Evolutionary conservation across 1,140 invertebrate species (phyloP).

Genomic region (Drosophila kanapiae): DNA sequence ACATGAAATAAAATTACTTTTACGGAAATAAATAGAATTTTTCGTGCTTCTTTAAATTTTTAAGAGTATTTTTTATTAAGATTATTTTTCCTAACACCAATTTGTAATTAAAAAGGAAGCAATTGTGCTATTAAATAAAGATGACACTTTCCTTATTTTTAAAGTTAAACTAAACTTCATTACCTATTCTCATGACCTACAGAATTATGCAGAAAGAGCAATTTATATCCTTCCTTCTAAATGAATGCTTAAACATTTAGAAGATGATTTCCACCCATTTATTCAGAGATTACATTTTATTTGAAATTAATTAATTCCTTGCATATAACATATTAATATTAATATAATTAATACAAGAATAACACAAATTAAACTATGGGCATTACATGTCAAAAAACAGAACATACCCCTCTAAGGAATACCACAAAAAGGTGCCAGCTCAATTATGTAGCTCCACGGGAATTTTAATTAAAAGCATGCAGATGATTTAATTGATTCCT

Average conservation of each 20-base stretch:
- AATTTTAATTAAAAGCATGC: slow-evolving; percentile 79
- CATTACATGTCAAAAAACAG: background rate
- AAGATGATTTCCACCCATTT: too few relatives aligned
- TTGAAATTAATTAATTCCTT: too few relatives aligned
- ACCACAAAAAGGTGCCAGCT: slow-evolving; percentile 56
- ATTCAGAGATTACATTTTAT: too few relatives aligned
- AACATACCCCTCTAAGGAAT: slow-evolving; percentile 22
- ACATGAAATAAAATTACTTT: background rate
- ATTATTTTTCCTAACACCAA: too few relatives aligned
- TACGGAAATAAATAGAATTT: background rate
- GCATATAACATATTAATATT: too few relatives aligned
- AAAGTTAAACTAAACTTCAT: too few relatives aligned
- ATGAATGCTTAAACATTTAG: background rate
- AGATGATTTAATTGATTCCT: slow-evolving; percentile 76
- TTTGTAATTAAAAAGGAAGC: too few relatives aligned
- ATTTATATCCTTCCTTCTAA: background rate
- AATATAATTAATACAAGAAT: background rate
- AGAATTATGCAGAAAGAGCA: too few relatives aligned
- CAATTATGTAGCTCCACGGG: slow-evolving; percentile 67
- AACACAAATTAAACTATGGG: background rate
- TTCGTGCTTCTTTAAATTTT: background rate
- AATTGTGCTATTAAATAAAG: too few relatives aligned
- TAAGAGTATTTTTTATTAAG: too few relatives aligned
- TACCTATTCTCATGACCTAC: too few relatives aligned
- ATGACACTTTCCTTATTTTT: too few relatives aligned